These are phyloP conservation scores for Trypoxylon attenuatum DNA, from an alignment of 2,888 invertebrate species.

Conservation along the genomic window DNA sequence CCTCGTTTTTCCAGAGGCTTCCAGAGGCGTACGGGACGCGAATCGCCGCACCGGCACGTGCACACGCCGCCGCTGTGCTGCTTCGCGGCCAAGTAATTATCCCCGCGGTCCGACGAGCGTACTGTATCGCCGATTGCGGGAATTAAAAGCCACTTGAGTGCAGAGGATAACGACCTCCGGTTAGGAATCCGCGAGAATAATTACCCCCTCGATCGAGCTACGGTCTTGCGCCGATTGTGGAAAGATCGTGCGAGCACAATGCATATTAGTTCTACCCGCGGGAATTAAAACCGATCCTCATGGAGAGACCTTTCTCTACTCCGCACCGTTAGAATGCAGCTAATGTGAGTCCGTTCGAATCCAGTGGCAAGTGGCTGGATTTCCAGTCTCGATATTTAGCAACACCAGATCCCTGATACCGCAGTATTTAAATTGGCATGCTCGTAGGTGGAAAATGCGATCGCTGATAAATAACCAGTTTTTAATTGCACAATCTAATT, in stretches of 20 bases:
- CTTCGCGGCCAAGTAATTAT: constrained; percentile 21
- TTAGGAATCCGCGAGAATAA: constrained; percentile 9
- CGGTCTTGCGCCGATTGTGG: constrained; percentile 5
- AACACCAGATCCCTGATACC: no score
- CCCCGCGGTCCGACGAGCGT: constrained; percentile 7
- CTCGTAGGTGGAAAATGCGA: no score
- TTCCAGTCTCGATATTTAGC: no score
- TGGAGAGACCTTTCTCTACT: neutral
- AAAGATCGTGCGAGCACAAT: constrained; percentile 21
- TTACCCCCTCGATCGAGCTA: constrained; percentile 19
- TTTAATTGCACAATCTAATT: no score
- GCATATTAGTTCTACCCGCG: constrained; percentile 3
- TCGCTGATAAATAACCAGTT: no score
- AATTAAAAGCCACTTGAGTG: constrained; percentile 20
- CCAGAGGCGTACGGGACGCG: neutral
- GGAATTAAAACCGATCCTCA: neutral
- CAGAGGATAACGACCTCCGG: constrained; percentile 14
- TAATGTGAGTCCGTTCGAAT: no score
- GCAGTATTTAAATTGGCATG: no score
- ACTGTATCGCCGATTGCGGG: constrained; percentile 20
- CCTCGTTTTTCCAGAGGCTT: constrained; percentile 3
- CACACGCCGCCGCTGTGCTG: constrained; percentile 2
- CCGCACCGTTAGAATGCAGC: neutral
- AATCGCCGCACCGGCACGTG: constrained; percentile 25
- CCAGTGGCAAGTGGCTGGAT: no score